A percentile compares a stretch with the other conserved stretches of the same genome.
phyloP scores from a whole-genome alignment of 2,113 vertebrate species.

The Hypomesus transpacificus region DNA sequence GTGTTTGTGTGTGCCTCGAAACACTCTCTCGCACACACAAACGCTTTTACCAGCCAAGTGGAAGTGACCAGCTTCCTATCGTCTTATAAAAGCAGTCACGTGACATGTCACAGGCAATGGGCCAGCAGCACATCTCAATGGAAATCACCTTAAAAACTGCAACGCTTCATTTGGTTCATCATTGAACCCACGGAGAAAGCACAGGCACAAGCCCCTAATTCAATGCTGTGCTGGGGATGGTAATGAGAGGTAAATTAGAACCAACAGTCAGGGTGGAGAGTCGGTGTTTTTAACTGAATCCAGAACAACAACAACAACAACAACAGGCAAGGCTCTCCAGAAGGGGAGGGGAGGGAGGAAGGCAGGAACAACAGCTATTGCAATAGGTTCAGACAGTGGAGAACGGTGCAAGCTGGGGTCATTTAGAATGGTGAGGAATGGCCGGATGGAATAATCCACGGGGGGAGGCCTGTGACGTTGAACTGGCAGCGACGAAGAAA shows the following conservation, averaged over 20 bases:
- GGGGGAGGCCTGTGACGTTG: too few relatives aligned
- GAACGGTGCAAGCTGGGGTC: too few relatives aligned
- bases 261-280: constrained; percentile 55
- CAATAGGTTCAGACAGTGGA: not conserved
- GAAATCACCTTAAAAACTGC: constrained; percentile 65
- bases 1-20: constrained; percentile 13
- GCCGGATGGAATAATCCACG: too few relatives aligned
- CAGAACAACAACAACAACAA: not conserved
- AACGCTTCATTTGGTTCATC: constrained; percentile 69
- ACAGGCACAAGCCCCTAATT: constrained; percentile 64
- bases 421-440: too few relatives aligned
- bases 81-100: constrained; percentile 41
- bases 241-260: constrained; percentile 74
- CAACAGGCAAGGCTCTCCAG: too few relatives aligned
- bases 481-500: too few relatives aligned
- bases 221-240: constrained; percentile 68
- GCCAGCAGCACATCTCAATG: constrained; percentile 58
- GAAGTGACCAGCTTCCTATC: constrained; percentile 43
- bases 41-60: constrained; percentile 41
- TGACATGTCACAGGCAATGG: constrained; percentile 58
- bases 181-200: constrained; percentile 62
- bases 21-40: constrained; percentile 15
- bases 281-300: constrained; percentile 7
- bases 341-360: not conserved
- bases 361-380: not conserved